Evolutionary conservation across 1,140 invertebrate species (phyloP), one percentile per base, ranked within the genome.

Genomic region (Paraescarpia echinospica): DNA sequence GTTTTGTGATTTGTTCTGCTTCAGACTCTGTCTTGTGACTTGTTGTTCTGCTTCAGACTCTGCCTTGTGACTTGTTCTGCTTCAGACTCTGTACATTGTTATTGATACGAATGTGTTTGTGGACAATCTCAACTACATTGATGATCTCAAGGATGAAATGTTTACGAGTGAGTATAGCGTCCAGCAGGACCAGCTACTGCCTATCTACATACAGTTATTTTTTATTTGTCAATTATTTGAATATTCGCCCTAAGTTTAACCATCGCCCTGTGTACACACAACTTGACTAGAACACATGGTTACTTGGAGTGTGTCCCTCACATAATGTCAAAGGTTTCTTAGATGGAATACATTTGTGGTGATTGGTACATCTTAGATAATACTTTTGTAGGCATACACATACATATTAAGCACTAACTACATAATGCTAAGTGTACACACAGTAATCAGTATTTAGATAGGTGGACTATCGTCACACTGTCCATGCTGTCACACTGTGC

Each of bases 31-130:
- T n/a, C n/a, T n/a, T n/a, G n/a, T n/a, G n/a, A n/a, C n/a, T n/a
- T n/a, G n/a, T n/a, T n/a, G n/a, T n/a, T n/a, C n/a, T n/a, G n/a
- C n/a, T n/a, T n/a, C n/a, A n/a, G n/a, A n/a, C n/a, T n/a, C n/a
- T n/a, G n/a, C n/a, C n/a, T n/a, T n/a, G n/a, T n/a, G n/a, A n/a
- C n/a, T n/a, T n/a, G n/a, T n/a, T n/a, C n/a, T n/a, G 31, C 92
- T 92, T 92, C 93, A 94, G 94, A 91, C 91, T 88, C 92, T 93
- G 4, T 93, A 92, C 51, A 92, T 94, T 22, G 93, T 94, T 22
- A 48, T 94, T 33, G 94, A 94, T 91, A 94, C 94, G 1, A 94
- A 94, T 92, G 92, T 94, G 0, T 90, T 93, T 18, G 94, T 94
- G n/a, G 90, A 92, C 31, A 89, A 93, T 31, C 89, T 94, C 27